Percentiles rank a stretch among this genome's conserved stretches.
These are phyloP conservation scores for Elgonia sp. DNA, from an alignment of 2,888 invertebrate genomes.

Conservation along the genomic window DNA sequence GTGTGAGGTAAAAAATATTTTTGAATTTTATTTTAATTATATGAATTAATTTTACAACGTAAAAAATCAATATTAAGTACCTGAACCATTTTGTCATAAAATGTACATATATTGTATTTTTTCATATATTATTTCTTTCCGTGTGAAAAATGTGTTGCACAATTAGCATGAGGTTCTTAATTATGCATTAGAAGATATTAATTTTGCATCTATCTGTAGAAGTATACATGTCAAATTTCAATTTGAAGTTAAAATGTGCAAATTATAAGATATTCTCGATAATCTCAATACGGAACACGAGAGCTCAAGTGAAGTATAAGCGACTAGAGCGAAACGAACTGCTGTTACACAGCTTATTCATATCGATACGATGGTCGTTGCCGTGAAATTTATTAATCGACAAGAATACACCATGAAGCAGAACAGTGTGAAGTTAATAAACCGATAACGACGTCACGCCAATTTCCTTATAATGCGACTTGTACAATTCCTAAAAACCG, in stretches of 20 bases:
- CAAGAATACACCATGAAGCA: conserved; percentile 74
- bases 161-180: too few relatives aligned
- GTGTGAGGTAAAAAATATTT: too few relatives aligned
- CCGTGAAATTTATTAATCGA: conserved; percentile 78
- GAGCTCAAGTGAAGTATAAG: conserved; percentile 68
- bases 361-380: conserved; percentile 75
- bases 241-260: conserved; percentile 29
- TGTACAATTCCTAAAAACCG: conserved; percentile 44
- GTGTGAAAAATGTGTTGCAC: too few relatives aligned
- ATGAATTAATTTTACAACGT: too few relatives aligned
- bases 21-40: too few relatives aligned
- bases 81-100: too few relatives aligned
- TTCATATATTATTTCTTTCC: too few relatives aligned
- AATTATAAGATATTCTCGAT: conserved; percentile 65
- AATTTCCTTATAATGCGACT: conserved; percentile 49
- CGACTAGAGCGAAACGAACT: conserved; percentile 75
- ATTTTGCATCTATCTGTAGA: too few relatives aligned
- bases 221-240: too few relatives aligned
- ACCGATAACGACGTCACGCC: conserved; percentile 76
- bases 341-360: conserved; percentile 75
- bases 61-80: too few relatives aligned
- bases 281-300: conserved; percentile 67
- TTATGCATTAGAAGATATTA: too few relatives aligned
- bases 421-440: conserved; percentile 82
- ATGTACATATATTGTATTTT: too few relatives aligned